phyloP scores from a whole-genome alignment of 2,888 invertebrate genomes.

The Arge pagana region DNA sequence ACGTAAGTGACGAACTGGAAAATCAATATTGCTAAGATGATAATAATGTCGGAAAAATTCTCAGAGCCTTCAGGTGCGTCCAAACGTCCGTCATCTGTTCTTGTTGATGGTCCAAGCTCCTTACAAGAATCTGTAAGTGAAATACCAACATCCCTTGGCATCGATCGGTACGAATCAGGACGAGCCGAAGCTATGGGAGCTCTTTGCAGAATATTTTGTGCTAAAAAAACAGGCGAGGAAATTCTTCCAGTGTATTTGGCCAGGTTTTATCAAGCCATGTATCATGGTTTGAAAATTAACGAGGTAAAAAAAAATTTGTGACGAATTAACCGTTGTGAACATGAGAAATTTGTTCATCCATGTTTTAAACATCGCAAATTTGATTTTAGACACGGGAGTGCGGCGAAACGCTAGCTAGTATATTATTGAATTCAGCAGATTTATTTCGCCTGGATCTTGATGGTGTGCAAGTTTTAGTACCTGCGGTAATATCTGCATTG shows the following conservation, averaged over 20 bases:
- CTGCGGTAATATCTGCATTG: conserved; percentile 85
- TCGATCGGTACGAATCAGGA: conserved; percentile 81
- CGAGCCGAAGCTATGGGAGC: conserved; percentile 95
- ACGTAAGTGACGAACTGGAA: conserved; percentile 61
- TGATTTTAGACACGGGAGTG: conserved; percentile 62
- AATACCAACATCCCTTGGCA: conserved; percentile 71
- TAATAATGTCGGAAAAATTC: neutral
- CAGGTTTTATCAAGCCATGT: conserved; percentile 89
- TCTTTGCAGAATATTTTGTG: conserved; percentile 92
- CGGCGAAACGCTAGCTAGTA: conserved; percentile 82
- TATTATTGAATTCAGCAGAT: conserved; percentile 84
- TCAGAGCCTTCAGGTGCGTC: conserved; percentile 55
- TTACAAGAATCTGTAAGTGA: conserved; percentile 68
- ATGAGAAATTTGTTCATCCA: neutral
- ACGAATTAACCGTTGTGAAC: neutral
- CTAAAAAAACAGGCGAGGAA: conserved; percentile 92
- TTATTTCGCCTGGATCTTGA: conserved; percentile 89
- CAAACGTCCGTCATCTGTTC: conserved; percentile 70
- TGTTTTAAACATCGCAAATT: conserved; percentile 6
- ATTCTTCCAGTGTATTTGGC: conserved; percentile 92
- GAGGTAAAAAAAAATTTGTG: conserved; percentile 58
- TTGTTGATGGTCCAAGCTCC: conserved; percentile 70
- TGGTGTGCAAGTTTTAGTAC: conserved; percentile 89
- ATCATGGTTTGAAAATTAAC: conserved; percentile 79
- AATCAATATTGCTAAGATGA: conserved; percentile 3